phyloP scores from a whole-genome alignment of 2,113 vertebrate genomes.

The Lepisosteus osseus region DNA sequence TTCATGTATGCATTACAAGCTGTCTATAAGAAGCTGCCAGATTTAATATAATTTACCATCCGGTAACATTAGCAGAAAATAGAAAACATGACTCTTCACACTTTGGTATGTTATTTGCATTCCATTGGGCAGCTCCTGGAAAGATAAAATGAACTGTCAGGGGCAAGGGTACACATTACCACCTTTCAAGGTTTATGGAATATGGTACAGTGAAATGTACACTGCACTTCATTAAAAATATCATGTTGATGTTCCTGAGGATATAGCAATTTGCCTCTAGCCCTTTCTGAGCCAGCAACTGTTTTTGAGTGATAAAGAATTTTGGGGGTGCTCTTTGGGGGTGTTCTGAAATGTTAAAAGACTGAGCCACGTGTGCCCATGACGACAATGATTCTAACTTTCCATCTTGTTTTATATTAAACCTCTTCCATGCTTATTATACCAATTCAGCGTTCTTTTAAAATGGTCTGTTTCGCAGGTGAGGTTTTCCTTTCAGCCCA shows the following conservation, averaged over 20 bases:
- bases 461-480: too few species aligned
- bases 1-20: background rate
- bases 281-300: too few species aligned
- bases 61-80: constrained; percentile 3
- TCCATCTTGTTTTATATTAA: too few species aligned
- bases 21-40: constrained; percentile 15
- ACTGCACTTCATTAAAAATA: constrained; percentile 14
- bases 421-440: too few species aligned
- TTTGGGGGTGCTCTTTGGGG: too few species aligned
- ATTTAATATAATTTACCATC: constrained; percentile 25
- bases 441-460: too few species aligned
- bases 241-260: background rate
- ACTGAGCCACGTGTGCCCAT: too few species aligned
- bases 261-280: too few species aligned
- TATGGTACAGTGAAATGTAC: background rate
- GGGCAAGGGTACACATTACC: constrained; percentile 12
- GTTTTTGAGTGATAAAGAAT: too few species aligned
- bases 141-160: constrained; percentile 29
- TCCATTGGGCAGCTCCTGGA: constrained; percentile 43
- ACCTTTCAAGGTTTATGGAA: constrained; percentile 4
- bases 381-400: too few species aligned
- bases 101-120: constrained; percentile 45
- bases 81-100: constrained; percentile 42
- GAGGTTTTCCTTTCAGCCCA: too few species aligned
- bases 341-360: too few species aligned